Evolutionary conservation across 1,140 invertebrate species (phyloP), one percentile per base, ranked within the genome.

Genomic region (Onthophagus taurus): DNA sequence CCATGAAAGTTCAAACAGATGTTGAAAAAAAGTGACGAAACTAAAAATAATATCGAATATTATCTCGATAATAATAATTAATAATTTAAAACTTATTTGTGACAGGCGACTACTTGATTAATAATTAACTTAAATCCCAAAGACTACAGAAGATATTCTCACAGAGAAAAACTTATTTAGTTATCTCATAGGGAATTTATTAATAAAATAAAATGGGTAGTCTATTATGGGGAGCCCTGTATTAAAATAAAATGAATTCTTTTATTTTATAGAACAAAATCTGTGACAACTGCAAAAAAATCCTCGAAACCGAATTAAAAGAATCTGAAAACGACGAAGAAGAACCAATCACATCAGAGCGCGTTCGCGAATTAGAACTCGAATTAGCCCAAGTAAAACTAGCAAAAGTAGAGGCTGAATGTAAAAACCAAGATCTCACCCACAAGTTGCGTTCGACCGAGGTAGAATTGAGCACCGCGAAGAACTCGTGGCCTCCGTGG

Each of bases 321-420:
- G n/a, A 24, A 23, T 23, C 36, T 18, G 21, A 26, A 21, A 64
- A 66, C n/a, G 20, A 23, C 17, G 26, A 31, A 5, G 61, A 66
- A 38, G 67, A 69, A 23, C 60, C 64, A 2, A 52, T 70, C 29
- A 68, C 74, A 67, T 13, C 75, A 44, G 78, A 85, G 52, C 74
- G 85, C 50, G 80, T 97, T 41, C 75, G 87, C 8, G 91, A 96
- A 64, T 68, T 98, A 16, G 95, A 99, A 63, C 69, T 97, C 35
- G 94, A 98, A 61, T 67, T 99, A 43, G 95, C 94, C 3, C 87
- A 94, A 62, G 93, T 94, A 0, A 99, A 99, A 63, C 71, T 99
- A 48, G 92, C 91, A 0, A 81, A 97, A 42, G 96, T 98, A 2
- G 92, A 99, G 70, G 87, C 92, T 0, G 89, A 97, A 68, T 98